Conservation (phyloP, 1,140 invertebrate species). For the Drosophila takahashii region DNA sequence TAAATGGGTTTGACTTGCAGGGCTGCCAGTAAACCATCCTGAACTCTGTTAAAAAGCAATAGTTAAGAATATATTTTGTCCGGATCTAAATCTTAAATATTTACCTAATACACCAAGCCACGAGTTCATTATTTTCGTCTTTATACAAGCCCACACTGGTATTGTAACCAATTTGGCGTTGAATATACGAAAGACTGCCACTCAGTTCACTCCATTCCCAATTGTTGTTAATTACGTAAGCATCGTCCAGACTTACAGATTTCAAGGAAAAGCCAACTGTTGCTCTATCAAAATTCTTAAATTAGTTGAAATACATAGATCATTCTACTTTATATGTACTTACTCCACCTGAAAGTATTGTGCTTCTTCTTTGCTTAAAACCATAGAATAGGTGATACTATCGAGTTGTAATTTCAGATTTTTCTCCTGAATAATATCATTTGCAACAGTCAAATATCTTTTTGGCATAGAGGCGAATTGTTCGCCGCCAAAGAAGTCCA, state of each 20-base stretch:
- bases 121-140: conserved; percentile 46
- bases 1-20: conserved; percentile 49
- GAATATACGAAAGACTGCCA: conserved; percentile 57
- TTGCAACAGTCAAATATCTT: conserved; percentile 7
- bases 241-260: conserved; percentile 18
- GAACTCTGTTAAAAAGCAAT: conserved; percentile 28
- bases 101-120: conserved; percentile 76
- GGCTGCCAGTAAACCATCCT: conserved; percentile 54
- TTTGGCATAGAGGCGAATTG: conserved; percentile 23
- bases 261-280: conserved; percentile 39
- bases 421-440: conserved; percentile 11
- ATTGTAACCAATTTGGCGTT: conserved; percentile 59
- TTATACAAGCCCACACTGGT: conserved; percentile 66
- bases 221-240: conserved; percentile 10
- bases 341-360: conserved; percentile 13
- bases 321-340: not conserved
- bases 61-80: not conserved
- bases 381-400: not conserved
- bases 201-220: conserved; percentile 60
- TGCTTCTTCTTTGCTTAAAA: conserved; percentile 19
- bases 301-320: not conserved
- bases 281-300: conserved; percentile 9
- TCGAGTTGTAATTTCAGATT: not conserved
- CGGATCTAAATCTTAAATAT: not conserved
- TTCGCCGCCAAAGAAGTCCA: conserved; percentile 27